Base-by-base conservation (phyloP, 2,888 invertebrate species). In the Morpho helenor region DNA sequence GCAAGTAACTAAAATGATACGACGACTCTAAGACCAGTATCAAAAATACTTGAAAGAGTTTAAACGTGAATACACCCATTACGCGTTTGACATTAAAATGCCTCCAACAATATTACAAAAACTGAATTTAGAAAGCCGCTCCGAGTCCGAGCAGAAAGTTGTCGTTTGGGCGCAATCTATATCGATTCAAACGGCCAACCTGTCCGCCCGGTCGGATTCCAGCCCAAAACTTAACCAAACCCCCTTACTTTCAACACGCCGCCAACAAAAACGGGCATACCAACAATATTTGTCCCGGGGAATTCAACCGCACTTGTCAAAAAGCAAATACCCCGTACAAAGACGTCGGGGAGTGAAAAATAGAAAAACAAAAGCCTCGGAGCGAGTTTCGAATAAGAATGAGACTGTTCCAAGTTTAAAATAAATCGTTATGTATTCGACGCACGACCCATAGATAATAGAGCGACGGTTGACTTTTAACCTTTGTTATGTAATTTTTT, bases 251-350 rank as follows among this genome's bases (percentile, higher is more conserved):
- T 63, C 63, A 68, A 64, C 58, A 55, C 56, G 55, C 60, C 66
- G 68, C 68, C 68, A 69, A 78, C 77, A 76, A 76, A 74, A 76
- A 77, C 70, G 64, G 54, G 68, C 80, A 80, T 76, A 76, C 80
- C 80, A 52, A 52, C 74, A 72, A 77, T 82, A 76, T 84, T 86
- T 84, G 83, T 80, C 76, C 76, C 78, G 68, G 72, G 71, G 78
- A 75, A 84, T 83, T 79, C 83, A 80, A 66, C 65, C 70, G 77
- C 84, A 85, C 86, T 84, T 84, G 86, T 84, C 84, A 78, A 77
- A 87, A 79, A 85, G 80, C 83, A 88, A 88, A 88, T 78, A 87
- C 77, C 76, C 77, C 70, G 72, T 74, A 83, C 84, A 84, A 84
- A 80, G 83, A 79, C 68, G 68, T 73, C 66, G 74, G 50, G 52